A percentile compares a stretch with the other conserved stretches of the same genome.
These are phyloP conservation scores for Lamellibrachia columna DNA, from an alignment of 2,888 invertebrate species.

Conservation along the genomic window DNA sequence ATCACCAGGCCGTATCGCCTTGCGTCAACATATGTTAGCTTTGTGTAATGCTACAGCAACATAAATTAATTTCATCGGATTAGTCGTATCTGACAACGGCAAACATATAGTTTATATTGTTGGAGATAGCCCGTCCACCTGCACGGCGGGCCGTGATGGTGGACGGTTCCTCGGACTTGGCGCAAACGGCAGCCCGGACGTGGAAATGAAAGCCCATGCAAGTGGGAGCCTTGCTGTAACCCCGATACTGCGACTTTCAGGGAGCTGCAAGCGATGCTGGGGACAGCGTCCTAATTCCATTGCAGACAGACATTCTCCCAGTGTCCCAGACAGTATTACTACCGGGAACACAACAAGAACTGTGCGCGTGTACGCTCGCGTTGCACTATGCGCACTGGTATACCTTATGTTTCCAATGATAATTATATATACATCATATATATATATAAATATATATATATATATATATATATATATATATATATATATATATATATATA, in stretches of 20 bases:
- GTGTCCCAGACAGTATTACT: neutral
- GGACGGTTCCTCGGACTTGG: neutral
- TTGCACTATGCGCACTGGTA: too few relatives aligned
- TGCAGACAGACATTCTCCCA: neutral
- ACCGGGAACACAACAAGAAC: neutral
- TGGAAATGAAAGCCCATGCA: too few relatives aligned
- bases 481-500: neutral
- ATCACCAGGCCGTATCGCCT: neutral
- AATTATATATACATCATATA: too few relatives aligned
- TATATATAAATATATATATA: neutral
- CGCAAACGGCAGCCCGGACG: too few relatives aligned
- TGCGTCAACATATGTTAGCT: neutral
- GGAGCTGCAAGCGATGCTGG: too few relatives aligned
- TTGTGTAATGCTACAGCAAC: slow-evolving; percentile 16
- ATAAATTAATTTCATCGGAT: slow-evolving; percentile 16
- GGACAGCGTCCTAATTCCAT: neutral
- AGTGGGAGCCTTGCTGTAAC: too few relatives aligned
- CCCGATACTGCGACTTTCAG: too few relatives aligned
- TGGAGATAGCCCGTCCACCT: neutral
- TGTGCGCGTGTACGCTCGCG: neutral
- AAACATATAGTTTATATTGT: neutral
- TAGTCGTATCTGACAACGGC: slow-evolving; percentile 12
- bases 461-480: neutral
- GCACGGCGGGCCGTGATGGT: neutral
- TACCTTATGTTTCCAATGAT: too few relatives aligned